Conservation (phyloP, 2,113 vertebrate species). For the Antennarius striatus region DNA sequence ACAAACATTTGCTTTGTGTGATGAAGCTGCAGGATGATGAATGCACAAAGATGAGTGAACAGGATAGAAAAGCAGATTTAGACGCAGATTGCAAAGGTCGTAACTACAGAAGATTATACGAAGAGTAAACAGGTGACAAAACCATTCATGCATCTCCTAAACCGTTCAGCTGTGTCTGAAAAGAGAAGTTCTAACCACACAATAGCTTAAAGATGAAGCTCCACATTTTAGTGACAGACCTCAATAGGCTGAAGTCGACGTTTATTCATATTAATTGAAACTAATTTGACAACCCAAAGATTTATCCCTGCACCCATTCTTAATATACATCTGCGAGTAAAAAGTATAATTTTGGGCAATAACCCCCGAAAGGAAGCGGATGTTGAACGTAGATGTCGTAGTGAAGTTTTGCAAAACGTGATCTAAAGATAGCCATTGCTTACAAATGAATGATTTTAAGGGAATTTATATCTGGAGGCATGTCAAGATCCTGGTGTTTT, state of each 20-base stretch:
- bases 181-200: neutral
- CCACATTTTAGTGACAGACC: neutral
- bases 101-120: neutral
- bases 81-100: neutral
- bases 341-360: neutral
- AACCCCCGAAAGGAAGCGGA: neutral
- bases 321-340: too few relatives aligned
- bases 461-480: neutral
- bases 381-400: neutral
- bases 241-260: neutral
- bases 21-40: neutral
- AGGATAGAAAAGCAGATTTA: slow-evolving; percentile 2
- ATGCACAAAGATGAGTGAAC: slow-evolving; percentile 5
- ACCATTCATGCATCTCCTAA: slow-evolving; percentile 3
- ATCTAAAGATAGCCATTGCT: neutral
- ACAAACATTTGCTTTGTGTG: neutral
- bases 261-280: neutral
- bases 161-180: neutral
- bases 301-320: too few relatives aligned
- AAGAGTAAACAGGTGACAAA: neutral
- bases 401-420: neutral
- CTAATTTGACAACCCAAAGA: slow-evolving; percentile 12
- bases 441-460: neutral
- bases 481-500: neutral
- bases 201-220: neutral